A percentile compares a stretch with the other conserved stretches of the same genome.
Conservation (phyloP, 2,797 vertebrate species). For the Malacoraja senta region DNA sequence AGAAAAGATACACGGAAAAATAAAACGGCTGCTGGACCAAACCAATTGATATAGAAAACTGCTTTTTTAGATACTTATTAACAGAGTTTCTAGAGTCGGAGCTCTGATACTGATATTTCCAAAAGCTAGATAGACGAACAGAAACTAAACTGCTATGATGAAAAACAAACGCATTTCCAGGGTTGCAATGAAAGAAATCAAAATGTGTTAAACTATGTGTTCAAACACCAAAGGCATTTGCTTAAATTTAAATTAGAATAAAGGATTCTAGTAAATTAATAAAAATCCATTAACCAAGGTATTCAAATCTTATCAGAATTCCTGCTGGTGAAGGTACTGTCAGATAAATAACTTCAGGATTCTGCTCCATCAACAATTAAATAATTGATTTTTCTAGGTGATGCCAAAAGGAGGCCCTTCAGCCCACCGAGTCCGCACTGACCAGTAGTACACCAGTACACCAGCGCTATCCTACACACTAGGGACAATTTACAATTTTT, state of each 20-base stretch:
- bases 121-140: background rate
- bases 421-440: no score
- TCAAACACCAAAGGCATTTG: background rate
- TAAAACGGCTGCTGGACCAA: no score
- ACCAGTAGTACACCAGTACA: no score
- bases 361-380: no score
- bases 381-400: no score
- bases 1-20: background rate
- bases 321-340: background rate
- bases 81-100: background rate
- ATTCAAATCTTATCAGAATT: background rate
- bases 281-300: slow-evolving; percentile 3
- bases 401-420: no score
- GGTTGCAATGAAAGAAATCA: background rate
- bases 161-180: slow-evolving; percentile 31
- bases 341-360: no score
- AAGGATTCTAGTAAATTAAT: background rate
- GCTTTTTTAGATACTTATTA: background rate
- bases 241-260: slow-evolving; percentile 11
- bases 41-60: slow-evolving; percentile 2
- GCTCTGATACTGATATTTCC: background rate
- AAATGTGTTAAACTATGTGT: background rate
- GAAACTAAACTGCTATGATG: background rate
- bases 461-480: no score
- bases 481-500: no score